A percentile compares a stretch with the other conserved stretches of the same genome.
Evolutionary conservation across 2,797 vertebrate species (phyloP).

Genomic region (Acanthopagrus latus): DNA sequence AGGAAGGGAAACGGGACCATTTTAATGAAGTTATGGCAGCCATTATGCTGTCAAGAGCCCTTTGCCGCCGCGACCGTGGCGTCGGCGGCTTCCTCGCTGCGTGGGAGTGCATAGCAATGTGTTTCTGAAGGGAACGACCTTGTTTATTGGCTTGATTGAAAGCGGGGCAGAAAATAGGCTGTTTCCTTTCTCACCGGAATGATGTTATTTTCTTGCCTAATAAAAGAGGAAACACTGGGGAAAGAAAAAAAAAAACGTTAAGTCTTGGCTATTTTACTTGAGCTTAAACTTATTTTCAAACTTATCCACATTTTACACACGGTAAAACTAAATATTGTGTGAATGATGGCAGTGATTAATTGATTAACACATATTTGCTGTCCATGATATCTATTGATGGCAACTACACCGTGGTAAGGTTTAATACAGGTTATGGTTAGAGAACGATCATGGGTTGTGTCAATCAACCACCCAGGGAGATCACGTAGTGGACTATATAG

Average conservation of each 20-base stretch:
- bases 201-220: slow-evolving; percentile 47
- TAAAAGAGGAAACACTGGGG: slow-evolving; percentile 27
- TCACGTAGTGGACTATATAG: too few species aligned
- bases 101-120: slow-evolving; percentile 63
- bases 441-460: too few species aligned
- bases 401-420: too few species aligned
- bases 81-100: slow-evolving; percentile 41
- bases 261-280: not conserved
- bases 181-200: slow-evolving; percentile 33
- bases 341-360: not conserved
- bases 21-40: slow-evolving; percentile 74
- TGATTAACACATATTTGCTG: not conserved
- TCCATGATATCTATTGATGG: not conserved
- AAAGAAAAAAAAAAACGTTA: not conserved
- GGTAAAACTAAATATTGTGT: not conserved
- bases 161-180: slow-evolving; percentile 49
- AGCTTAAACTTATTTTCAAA: slow-evolving; percentile 11
- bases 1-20: slow-evolving; percentile 50
- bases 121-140: slow-evolving; percentile 60
- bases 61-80: slow-evolving; percentile 36
- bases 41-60: slow-evolving; percentile 69
- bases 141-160: slow-evolving; percentile 75
- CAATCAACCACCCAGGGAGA: too few species aligned
- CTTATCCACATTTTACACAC: not conserved
- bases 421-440: too few species aligned